Evolutionary conservation across 2,113 vertebrate genomes (phyloP).

Genomic region (Orcinus orca): DNA sequence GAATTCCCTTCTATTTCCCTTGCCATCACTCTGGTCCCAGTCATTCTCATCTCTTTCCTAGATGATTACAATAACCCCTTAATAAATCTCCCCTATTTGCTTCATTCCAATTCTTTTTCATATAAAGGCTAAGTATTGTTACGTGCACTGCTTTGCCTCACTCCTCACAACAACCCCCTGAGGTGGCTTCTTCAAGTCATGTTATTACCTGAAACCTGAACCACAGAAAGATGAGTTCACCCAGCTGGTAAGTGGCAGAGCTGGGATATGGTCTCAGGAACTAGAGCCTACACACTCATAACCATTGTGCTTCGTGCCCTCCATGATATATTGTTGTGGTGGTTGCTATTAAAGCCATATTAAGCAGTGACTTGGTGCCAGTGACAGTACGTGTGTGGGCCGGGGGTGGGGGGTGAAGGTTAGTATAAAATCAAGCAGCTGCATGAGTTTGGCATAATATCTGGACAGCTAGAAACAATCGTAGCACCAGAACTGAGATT

Average conservation of each 20-base stretch:
- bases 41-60: neutral
- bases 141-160: neutral
- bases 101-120: neutral
- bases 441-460: neutral
- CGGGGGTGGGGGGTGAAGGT: neutral
- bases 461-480: slow-evolving; percentile 4
- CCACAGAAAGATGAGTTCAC: neutral
- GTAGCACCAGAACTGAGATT: neutral
- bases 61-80: neutral
- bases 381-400: neutral
- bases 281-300: neutral
- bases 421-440: neutral
- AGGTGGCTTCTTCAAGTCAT: neutral
- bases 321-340: neutral
- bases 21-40: neutral
- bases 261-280: neutral
- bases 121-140: neutral
- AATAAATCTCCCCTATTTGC: neutral
- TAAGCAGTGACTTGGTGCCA: neutral
- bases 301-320: accelerated
- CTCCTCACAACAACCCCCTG: neutral
- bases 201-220: neutral
- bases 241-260: neutral
- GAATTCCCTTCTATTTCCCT: neutral
- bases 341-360: neutral